Evolutionary conservation across 2,113 vertebrate genomes (phyloP).

Genomic region (Sander lucioperca): DNA sequence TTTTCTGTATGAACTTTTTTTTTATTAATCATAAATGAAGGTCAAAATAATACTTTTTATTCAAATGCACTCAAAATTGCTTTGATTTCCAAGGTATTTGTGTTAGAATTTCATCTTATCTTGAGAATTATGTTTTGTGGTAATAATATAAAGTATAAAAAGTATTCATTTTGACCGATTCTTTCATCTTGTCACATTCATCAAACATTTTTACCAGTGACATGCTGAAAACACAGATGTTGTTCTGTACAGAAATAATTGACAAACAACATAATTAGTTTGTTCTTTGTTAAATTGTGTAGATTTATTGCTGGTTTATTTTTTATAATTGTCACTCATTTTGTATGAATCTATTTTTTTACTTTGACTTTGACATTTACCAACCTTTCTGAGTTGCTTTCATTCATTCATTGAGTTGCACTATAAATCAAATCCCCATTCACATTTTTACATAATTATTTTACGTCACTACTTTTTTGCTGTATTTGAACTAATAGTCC

Average conservation of each 20-base stretch:
- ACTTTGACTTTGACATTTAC: conserved; percentile 13
- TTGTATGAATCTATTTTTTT: conserved; percentile 63
- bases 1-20: neutral
- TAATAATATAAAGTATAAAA: conserved; percentile 9
- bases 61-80: neutral
- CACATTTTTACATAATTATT: conserved; percentile 23
- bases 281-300: conserved; percentile 22
- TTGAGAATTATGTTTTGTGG: neutral
- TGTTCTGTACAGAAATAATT: conserved; percentile 92
- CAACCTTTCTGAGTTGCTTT: conserved; percentile 3
- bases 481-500: conserved; percentile 9
- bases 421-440: neutral
- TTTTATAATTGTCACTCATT: conserved; percentile 76
- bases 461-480: conserved; percentile 1
- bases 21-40: conserved; percentile 4
- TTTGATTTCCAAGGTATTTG: neutral
- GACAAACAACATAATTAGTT: conserved; percentile 74
- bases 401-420: conserved; percentile 20
- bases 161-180: conserved; percentile 42
- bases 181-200: neutral
- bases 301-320: conserved; percentile 66
- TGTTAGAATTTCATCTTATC: neutral
- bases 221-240: conserved; percentile 62
- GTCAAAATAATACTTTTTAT: conserved; percentile 53
- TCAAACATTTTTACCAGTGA: conserved; percentile 51